These are phyloP conservation scores for Mesochorus sp. DNA, from an alignment of 2,888 invertebrate genomes.

Conservation along the genomic window DNA sequence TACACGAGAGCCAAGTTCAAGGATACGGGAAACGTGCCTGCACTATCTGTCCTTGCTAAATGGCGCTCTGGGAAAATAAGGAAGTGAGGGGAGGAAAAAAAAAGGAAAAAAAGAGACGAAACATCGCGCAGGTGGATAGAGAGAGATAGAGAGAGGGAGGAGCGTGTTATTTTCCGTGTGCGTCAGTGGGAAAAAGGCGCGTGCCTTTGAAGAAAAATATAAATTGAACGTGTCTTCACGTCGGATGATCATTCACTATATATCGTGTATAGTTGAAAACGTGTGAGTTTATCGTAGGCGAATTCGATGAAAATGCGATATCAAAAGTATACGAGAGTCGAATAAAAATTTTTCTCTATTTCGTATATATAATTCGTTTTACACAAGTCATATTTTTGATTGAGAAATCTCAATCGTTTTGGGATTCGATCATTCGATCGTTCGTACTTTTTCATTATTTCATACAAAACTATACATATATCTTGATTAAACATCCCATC, in stretches of 20 bases:
- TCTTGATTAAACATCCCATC: conserved; percentile 31
- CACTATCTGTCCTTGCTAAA: conserved; percentile 54
- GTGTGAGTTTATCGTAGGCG: too few species aligned
- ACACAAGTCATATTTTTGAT: too few species aligned
- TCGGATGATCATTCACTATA: background rate
- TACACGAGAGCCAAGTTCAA: conserved; percentile 70
- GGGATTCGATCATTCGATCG: too few species aligned
- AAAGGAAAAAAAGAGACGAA: conserved; percentile 21
- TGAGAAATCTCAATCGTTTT: too few species aligned
- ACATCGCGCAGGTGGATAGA: conserved; percentile 6
- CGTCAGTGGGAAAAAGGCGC: conserved; percentile 5
- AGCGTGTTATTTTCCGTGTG: conserved; percentile 21
- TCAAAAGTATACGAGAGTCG: too few species aligned
- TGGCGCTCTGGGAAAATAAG: conserved; percentile 24
- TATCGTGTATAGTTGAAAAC: background rate
- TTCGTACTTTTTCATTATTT: too few species aligned
- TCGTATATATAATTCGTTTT: too few species aligned
- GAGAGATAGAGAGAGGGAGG: conserved; percentile 2
- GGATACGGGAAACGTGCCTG: conserved; percentile 67
- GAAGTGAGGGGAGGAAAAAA: conserved; percentile 45
- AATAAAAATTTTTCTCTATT: too few species aligned
- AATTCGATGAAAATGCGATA: too few species aligned
- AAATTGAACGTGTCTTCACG: conserved; percentile 1
- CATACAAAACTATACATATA: background rate
- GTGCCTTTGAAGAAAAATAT: background rate